Conservation (phyloP, 2,888 invertebrate species). For the Coelopa pilipes region DNA sequence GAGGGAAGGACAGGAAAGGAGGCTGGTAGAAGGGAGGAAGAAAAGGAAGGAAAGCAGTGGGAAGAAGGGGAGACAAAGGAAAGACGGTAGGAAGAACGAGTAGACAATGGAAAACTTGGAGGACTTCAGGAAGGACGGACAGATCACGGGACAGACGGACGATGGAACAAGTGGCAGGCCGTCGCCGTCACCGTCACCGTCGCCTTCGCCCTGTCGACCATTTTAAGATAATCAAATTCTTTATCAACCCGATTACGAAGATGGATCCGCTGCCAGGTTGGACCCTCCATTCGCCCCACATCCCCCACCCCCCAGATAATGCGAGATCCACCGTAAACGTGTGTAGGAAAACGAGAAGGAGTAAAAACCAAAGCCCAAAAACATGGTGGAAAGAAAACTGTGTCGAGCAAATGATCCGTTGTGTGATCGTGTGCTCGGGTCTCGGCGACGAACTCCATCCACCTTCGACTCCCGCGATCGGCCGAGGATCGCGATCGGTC, state of each 20-base stretch:
- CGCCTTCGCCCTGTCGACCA: constrained; percentile 60
- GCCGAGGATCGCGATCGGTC: constrained; percentile 1
- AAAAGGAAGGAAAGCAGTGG: too few relatives aligned
- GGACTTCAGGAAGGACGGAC: too few relatives aligned
- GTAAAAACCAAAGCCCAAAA: too few relatives aligned
- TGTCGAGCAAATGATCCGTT: constrained; percentile 31
- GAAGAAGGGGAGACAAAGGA: too few relatives aligned
- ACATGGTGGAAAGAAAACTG: constrained; percentile 5
- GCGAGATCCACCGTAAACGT: not conserved
- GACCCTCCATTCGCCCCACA: too few relatives aligned
- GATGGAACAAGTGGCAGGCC: not conserved
- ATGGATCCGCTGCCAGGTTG: constrained; percentile 35
- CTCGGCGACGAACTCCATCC: constrained; percentile 36
- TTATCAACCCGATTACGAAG: constrained; percentile 43
- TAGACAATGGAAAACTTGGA: too few relatives aligned
- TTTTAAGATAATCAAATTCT: constrained; percentile 59
- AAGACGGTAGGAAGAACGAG: too few relatives aligned
- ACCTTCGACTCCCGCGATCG: constrained; percentile 26
- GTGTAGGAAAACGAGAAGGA: not conserved
- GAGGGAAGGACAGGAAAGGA: not conserved
- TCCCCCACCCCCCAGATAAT: too few relatives aligned
- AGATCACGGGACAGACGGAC: too few relatives aligned
- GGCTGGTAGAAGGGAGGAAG: not conserved
- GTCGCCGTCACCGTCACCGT: constrained; percentile 46
- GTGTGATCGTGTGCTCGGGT: constrained; percentile 22